Percentiles rank a stretch among this genome's conserved stretches.
Conservation (phyloP, 2,113 vertebrate species). For the Felis chaus region DNA sequence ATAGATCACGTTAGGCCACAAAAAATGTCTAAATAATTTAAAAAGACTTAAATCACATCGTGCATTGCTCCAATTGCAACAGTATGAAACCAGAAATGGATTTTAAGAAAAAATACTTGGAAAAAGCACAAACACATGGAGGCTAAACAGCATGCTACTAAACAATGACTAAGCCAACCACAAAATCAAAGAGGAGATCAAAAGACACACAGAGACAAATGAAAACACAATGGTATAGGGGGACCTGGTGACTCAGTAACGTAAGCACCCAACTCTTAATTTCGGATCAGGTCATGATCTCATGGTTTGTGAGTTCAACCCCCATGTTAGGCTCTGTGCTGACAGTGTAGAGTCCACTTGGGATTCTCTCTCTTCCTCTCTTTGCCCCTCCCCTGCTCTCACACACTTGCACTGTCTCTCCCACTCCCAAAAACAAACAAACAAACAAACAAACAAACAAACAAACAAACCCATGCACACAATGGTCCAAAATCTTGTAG, state of each 20-base stretch:
- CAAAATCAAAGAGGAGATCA: neutral
- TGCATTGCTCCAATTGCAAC: neutral
- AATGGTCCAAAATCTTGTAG: neutral
- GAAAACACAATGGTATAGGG: neutral
- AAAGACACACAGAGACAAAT: neutral
- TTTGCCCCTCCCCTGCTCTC: too few relatives aligned
- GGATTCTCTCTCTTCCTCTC: too few relatives aligned
- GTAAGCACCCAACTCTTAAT: too few relatives aligned
- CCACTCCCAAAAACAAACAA: too few relatives aligned
- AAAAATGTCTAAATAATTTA: neutral
- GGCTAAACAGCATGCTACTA: neutral
- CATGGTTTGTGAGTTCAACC: too few relatives aligned
- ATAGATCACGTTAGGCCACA: neutral
- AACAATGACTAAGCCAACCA: neutral
- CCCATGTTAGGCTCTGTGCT: too few relatives aligned
- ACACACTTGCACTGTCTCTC: too few relatives aligned
- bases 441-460: too few relatives aligned
- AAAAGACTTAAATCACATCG: neutral
- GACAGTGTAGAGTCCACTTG: too few relatives aligned
- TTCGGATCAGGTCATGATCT: too few relatives aligned
- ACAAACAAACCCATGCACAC: neutral
- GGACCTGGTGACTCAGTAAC: too few relatives aligned
- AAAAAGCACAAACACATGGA: neutral
- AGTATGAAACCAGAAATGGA: neutral
- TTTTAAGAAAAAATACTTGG: neutral